phyloP scores from a whole-genome alignment of 2,797 vertebrate species.

The Semotilus atromaculatus region DNA sequence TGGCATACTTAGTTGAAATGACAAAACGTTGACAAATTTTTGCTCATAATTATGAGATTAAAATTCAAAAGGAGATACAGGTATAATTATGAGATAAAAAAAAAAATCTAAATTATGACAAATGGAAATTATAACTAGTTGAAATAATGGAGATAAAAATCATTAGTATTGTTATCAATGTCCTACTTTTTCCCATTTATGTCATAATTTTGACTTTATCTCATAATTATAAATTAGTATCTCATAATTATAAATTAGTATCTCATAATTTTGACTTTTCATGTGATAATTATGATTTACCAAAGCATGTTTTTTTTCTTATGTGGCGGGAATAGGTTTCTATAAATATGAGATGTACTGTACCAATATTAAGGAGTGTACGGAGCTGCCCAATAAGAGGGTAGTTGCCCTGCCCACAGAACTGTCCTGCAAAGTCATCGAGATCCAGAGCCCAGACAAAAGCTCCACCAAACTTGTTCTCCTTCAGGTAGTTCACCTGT shows the following conservation, averaged over 20 bases:
- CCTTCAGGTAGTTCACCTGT: conserved; percentile 73
- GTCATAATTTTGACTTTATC: too few species aligned
- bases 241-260: too few species aligned
- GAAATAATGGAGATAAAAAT: background rate
- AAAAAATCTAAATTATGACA: too few species aligned
- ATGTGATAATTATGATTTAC: background rate
- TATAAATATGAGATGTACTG: conserved; percentile 54
- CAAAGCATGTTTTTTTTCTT: background rate
- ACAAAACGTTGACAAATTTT: too few species aligned
- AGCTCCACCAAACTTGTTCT: conserved; percentile 74
- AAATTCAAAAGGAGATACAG: background rate
- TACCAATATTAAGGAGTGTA: conserved; percentile 68
- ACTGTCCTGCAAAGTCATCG: conserved; percentile 77
- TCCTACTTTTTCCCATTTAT: background rate
- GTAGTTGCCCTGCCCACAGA: conserved; percentile 72
- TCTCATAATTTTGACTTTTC: background rate
- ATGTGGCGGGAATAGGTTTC: background rate
- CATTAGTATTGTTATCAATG: background rate
- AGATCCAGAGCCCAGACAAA: conserved; percentile 78
- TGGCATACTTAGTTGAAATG: too few species aligned
- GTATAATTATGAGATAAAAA: background rate
- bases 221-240: too few species aligned
- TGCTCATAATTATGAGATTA: background rate
- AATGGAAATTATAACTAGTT: background rate
- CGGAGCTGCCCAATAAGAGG: conserved; percentile 69